Base-by-base conservation (phyloP, 2,113 vertebrate genomes). In the Fukomys damarensis region DNA sequence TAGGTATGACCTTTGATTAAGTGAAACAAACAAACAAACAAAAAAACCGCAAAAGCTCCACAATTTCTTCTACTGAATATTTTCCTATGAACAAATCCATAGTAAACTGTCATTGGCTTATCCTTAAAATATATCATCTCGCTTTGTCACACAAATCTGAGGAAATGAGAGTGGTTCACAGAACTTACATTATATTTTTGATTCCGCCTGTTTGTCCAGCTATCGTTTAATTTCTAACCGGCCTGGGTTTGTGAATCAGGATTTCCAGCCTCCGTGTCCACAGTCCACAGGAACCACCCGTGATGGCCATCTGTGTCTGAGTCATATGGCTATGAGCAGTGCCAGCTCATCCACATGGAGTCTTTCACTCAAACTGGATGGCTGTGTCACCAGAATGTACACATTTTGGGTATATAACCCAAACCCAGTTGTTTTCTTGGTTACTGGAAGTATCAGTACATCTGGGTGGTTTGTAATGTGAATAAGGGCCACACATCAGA, bases 81-180 rank as follows among this genome's bases (percentile, higher is more conserved):
- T 2, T 91, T 84, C 86, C 59, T 80, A 11, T 89, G 85, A 68
- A 54, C 5, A 65, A 79, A 22, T 35, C n/a, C 49, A 52, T 81
- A 28, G 41, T 85, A 72, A 84, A 88, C 35, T 90, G 22, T 56
- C 20, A 7, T 38, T 88, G 66, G 30, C 30, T 79, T 81, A 38
- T 24, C 49, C 65, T 66, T 91, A 86, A 86, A 92, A 77, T 13
- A 49, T 70, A 61, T 65, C 12, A 63, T 77, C 95, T 97, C 95
- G 32, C 68, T 96, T 89, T 90, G 49, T 46, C 76, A 66, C 24
- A 22, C 46, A n/a, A 86, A 58, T 38, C 14, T 63, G 52, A 86
- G 19, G 41, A 74, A 70, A 72, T 26, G 24, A 87, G 41, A 82
- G 26, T 54, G 65, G 46, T 49, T 84, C 26, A 80, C 24, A 49